phyloP scores from a whole-genome alignment of 1,140 invertebrate species.

The Achroia grisella region DNA sequence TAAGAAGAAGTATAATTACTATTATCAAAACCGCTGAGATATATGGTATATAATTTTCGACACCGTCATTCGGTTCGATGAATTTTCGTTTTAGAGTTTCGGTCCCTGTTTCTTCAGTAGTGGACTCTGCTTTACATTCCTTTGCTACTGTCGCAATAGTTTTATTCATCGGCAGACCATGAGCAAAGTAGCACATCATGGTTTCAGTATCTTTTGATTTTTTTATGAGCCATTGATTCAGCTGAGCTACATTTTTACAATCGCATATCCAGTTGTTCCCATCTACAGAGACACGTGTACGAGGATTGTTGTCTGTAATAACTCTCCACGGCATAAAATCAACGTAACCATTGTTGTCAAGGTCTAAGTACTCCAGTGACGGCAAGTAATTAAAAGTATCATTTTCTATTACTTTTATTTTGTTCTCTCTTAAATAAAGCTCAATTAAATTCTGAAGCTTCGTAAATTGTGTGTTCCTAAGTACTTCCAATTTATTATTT shows the following conservation, averaged over 20 bases:
- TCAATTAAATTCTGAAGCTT: conserved; percentile 82
- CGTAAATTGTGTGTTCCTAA: conserved; percentile 87
- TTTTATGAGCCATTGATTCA: conserved; percentile 77
- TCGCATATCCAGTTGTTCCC: conserved; percentile 85
- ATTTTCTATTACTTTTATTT: conserved; percentile 82
- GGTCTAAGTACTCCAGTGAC: conserved; percentile 82
- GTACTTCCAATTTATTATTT: conserved; percentile 83
- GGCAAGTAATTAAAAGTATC: conserved; percentile 83
- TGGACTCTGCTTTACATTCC: conserved; percentile 65
- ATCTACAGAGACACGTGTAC: conserved; percentile 77
- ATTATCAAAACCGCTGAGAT: conserved; percentile 85
- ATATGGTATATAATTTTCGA: conserved; percentile 83
- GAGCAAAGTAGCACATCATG: conserved; percentile 66
- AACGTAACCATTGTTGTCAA: conserved; percentile 86
- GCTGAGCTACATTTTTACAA: conserved; percentile 77
- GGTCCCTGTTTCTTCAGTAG: conserved; percentile 64
- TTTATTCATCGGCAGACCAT: conserved; percentile 63
- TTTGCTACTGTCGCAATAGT: conserved; percentile 62
- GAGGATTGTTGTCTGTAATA: conserved; percentile 72
- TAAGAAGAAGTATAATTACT: conserved; percentile 82
- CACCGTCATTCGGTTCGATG: conserved; percentile 67
- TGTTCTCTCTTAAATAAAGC: conserved; percentile 87
- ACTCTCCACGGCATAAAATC: conserved; percentile 85
- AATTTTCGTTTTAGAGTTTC: conserved; percentile 73
- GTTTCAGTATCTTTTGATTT: conserved; percentile 68